These are phyloP conservation scores for Pectinophora gossypiella DNA, from an alignment of 1,140 invertebrate species.

Conservation along the genomic window DNA sequence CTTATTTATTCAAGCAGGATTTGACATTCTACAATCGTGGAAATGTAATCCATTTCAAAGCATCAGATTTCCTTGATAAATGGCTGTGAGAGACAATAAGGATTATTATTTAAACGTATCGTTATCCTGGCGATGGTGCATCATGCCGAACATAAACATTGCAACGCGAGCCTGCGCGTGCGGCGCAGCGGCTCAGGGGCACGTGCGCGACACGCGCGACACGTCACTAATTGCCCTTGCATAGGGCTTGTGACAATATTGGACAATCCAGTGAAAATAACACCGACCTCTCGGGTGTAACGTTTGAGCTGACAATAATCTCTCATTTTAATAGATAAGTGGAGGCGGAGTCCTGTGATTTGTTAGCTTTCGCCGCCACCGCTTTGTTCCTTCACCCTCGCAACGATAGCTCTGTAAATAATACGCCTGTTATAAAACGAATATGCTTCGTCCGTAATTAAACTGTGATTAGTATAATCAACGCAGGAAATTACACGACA, in stretches of 20 bases:
- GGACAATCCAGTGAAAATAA: constrained; percentile 73
- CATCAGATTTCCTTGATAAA: neutral
- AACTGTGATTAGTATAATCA: neutral
- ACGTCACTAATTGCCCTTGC: constrained; percentile 69
- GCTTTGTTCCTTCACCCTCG: neutral
- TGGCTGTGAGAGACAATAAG: neutral
- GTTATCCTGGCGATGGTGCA: constrained; percentile 36
- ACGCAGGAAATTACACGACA: constrained; percentile 14
- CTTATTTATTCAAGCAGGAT: no score
- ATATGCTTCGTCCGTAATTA: neutral
- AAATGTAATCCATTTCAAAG: no score
- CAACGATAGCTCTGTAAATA: neutral
- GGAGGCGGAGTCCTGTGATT: constrained; percentile 63
- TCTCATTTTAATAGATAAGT: constrained; percentile 74
- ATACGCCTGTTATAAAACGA: neutral
- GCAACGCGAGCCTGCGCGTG: constrained; percentile 12
- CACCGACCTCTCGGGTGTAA: constrained; percentile 50
- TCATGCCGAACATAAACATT: constrained; percentile 55
- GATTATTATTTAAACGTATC: constrained; percentile 38
- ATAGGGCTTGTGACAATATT: constrained; percentile 69
- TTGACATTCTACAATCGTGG: no score
- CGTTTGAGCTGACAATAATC: constrained; percentile 61
- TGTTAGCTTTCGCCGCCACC: constrained; percentile 30
- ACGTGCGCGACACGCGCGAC: constrained; percentile 62
- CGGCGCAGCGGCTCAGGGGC: constrained; percentile 26